Evolutionary conservation across 2,888 invertebrate species (phyloP), one percentile per base, ranked within the genome.

Genomic region (Erebia ligea): DNA sequence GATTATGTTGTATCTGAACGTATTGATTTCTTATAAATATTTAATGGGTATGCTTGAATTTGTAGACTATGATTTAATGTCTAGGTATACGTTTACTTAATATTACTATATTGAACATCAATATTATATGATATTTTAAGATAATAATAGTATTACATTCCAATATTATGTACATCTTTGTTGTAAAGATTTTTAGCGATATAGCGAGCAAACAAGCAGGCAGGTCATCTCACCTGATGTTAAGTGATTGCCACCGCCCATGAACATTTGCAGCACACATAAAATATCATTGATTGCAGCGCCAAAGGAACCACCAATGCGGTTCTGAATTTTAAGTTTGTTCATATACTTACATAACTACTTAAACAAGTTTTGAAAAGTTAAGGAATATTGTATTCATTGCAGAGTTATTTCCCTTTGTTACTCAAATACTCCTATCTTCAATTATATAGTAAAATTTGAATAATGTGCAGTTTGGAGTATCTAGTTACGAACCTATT

Each of bases 11-110:
- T 19, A 57, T 67, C 42, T 57, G 45, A 67, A 42, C 50, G 63
- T 69, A 71, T 68, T 65, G 52, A 66, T 73, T 71, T 54, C 70
- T 67, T 69, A 71, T 69, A 71, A 70, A 73, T 73, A 73, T 70
- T 73, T 57, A 66, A 65, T 67, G 25, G 50, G 21, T 48, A 59
- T 54, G 42, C 48, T 65, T 64, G n/a, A 70, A 70, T 69, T 67
- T 69, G 64, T 69, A 34, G 59, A 57, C 34, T 67, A 59, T 67
- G 21, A 19, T 56, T 56, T 52, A 52, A 25, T 52, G 45, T 66
- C 19, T 66, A 48, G 25, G 25, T 25, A 25, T 34, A 34, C 34
- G 34, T 34, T 34, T 34, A 34, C 34, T 6, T 67, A 42, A 9
- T 17, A 54, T 54, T 19, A 21, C 10, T 45, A 50, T 52, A 50